phyloP scores from a whole-genome alignment of 2,113 vertebrate genomes.

The Myotis lucifugus region DNA sequence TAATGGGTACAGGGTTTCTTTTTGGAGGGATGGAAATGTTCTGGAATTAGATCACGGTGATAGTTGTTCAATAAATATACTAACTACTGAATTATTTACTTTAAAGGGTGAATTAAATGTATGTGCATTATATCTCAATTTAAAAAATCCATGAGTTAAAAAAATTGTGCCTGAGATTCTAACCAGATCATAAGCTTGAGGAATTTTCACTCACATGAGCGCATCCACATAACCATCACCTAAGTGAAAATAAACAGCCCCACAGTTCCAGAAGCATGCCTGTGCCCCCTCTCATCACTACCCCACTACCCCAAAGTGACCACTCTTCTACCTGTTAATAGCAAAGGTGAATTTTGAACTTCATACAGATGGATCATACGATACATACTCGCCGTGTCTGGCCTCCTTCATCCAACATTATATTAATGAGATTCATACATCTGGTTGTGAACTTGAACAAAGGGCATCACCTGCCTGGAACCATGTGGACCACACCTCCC shows the following conservation, averaged over 20 bases:
- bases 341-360: neutral
- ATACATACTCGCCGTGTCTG: no score
- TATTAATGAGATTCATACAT: no score
- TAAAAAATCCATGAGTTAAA: neutral
- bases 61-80: no score
- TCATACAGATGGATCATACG: neutral
- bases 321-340: neutral
- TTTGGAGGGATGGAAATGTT: no score
- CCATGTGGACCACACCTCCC: no score
- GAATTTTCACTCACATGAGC: neutral
- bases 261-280: neutral
- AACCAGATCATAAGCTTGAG: neutral
- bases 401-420: no score
- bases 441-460: neutral
- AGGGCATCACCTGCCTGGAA: neutral
- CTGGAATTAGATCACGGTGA: no score
- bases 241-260: neutral
- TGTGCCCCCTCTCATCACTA: neutral
- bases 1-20: no score
- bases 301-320: neutral
- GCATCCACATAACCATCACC: neutral
- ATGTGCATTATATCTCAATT: no score
- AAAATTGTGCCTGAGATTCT: neutral
- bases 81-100: no score
- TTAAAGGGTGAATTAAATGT: no score